Base-by-base conservation (phyloP, 2,888 invertebrate genomes). In the Acanthosepion pharaonis region DNA sequence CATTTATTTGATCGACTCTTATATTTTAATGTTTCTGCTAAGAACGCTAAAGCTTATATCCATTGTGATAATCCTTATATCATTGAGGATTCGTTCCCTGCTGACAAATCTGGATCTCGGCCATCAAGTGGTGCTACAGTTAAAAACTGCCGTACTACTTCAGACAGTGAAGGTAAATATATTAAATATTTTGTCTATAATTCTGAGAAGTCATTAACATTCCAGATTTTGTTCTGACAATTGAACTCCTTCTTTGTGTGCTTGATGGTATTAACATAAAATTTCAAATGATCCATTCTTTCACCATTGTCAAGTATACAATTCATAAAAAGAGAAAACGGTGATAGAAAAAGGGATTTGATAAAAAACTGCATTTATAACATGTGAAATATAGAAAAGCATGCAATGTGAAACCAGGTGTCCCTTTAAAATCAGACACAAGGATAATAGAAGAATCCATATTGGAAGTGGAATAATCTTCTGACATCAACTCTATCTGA, bases 21-120 rank as follows among this genome's bases (percentile, higher is more conserved):
- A 78, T 95, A 95, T 94, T 96, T 96, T 94, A 96, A 96, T 95
- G 95, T 96, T 95, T 96, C 96, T 93, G 96, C 96, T 92, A 95
- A 96, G 94, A 96, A 96, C 94, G 96, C 96, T 28, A 95, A 95
- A 91, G 96, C 96, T 48, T 96, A 95, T 93, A 94, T 96, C 92
- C 95, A 96, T 94, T 96, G 96, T 42, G 96, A 96, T 94, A 96
- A 96, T 95, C 95, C 96, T 92, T 91, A 94, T n/a, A 94, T 94
- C 51, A 94, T 91, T 28, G 94, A 96, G 93, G 96, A 96, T 94
- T 96, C 96, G 18, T 95, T 95, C 25, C 94, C 95, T 49, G 95
- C 94, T 33, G 94, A 95, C 28, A 91, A 93, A 48, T 78, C 91
- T 64, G 59, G 93, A 64, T 59, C 94, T n/a, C 94, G 93, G 20